Conservation (phyloP, 2,888 invertebrate species). For the Platycnemis pennipes region DNA sequence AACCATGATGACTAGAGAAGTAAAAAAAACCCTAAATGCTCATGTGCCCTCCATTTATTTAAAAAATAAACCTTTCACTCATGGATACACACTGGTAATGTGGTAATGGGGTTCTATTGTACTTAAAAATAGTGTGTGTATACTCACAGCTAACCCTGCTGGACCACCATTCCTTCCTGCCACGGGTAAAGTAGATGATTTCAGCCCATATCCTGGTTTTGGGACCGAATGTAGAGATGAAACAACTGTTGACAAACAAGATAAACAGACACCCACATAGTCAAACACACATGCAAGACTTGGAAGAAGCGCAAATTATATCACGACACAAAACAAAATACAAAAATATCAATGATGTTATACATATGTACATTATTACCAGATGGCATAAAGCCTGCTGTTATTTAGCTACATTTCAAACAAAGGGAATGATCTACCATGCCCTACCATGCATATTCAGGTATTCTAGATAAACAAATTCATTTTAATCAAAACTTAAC, state of each 20-base stretch:
- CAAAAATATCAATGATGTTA: background rate
- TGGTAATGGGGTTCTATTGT: background rate
- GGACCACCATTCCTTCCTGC: slow-evolving; percentile 80
- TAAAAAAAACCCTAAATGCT: background rate
- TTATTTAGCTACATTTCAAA: background rate
- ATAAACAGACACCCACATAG: slow-evolving; percentile 65
- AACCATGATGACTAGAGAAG: background rate
- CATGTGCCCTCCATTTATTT: slow-evolving; percentile 52
- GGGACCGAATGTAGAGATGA: slow-evolving; percentile 85
- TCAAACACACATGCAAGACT: slow-evolving; percentile 60
- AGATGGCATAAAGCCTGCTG: background rate
- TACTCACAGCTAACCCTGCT: slow-evolving; percentile 77
- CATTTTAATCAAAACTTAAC: too few species aligned
- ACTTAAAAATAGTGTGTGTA: background rate
- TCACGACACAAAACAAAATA: slow-evolving; percentile 31
- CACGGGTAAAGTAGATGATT: slow-evolving; percentile 88
- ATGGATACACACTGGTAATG: background rate
- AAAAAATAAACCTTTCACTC: background rate
- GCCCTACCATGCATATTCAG: background rate
- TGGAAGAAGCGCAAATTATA: slow-evolving; percentile 30
- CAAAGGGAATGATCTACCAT: background rate
- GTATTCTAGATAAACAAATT: background rate
- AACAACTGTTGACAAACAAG: slow-evolving; percentile 78
- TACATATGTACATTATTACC: background rate
- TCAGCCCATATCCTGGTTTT: slow-evolving; percentile 89